These are phyloP conservation scores for Chrysomela aeneicollis DNA, from an alignment of 2,888 invertebrate species.

Conservation along the genomic window DNA sequence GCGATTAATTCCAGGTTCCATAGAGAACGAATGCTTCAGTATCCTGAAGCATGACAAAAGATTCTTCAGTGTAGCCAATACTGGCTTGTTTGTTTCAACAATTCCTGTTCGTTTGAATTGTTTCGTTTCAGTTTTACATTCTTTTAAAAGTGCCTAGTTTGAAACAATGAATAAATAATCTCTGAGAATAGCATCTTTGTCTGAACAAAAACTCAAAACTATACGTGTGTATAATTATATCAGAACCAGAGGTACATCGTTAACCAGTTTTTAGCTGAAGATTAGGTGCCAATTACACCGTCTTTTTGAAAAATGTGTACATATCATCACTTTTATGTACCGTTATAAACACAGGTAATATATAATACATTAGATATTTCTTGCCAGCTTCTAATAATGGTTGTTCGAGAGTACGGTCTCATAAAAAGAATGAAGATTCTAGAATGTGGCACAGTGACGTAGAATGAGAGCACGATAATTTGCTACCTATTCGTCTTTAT, in stretches of 20 bases:
- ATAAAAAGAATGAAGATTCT: not conserved
- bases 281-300: conserved; percentile 19
- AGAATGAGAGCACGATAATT: no score
- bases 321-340: conserved; percentile 29
- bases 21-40: no score
- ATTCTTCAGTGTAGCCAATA: no score
- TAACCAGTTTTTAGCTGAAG: conserved; percentile 23
- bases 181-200: not conserved
- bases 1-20: no score
- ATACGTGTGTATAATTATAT: conserved; percentile 12
- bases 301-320: conserved; percentile 22
- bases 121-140: no score
- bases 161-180: not conserved
- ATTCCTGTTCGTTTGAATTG: no score
- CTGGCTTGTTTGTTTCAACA: no score
- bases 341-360: conserved; percentile 31
- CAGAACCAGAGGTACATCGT: conserved; percentile 13
- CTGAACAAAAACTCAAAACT: conserved; percentile 20
- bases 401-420: not conserved
- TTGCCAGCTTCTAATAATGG: conserved; percentile 22
- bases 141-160: no score
- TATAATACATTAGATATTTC: conserved; percentile 30
- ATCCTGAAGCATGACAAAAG: no score
- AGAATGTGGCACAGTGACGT: not conserved
- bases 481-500: no score